These are phyloP conservation scores for Dorcus hopei DNA, from an alignment of 2,888 invertebrate species.

Conservation along the genomic window DNA sequence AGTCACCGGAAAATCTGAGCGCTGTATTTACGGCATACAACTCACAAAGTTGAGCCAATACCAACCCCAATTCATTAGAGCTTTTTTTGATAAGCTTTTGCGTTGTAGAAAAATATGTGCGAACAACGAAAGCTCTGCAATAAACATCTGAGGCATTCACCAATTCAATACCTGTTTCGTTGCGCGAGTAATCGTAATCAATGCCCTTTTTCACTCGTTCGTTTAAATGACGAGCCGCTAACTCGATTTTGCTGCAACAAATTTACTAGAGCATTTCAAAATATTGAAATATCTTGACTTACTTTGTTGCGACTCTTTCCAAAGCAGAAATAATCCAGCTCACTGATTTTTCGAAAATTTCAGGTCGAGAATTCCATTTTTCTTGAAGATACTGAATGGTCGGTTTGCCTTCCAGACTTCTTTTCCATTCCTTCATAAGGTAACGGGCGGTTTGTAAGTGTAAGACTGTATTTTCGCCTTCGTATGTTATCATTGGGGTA, in stretches of 20 bases:
- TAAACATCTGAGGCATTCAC: conserved; percentile 83
- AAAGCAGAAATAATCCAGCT: conserved; percentile 51
- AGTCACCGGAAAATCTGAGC: conserved; percentile 70
- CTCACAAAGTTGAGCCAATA: conserved; percentile 69
- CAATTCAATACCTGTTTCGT: conserved; percentile 79
- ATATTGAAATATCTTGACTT: conserved; percentile 26
- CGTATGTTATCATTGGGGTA: conserved; percentile 90
- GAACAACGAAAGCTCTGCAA: conserved; percentile 76
- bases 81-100: conserved; percentile 48
- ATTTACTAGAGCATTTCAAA: no score
- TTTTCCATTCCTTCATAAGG: conserved; percentile 76
- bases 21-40: conserved; percentile 78
- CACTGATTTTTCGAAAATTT: conserved; percentile 38
- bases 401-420: conserved; percentile 60
- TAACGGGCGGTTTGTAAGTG: conserved; percentile 85
- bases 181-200: conserved; percentile 80
- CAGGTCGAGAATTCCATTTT: conserved; percentile 27
- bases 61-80: conserved; percentile 61
- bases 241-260: conserved; percentile 57
- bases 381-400: conserved; percentile 68
- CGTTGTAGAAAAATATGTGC: conserved; percentile 64
- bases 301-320: conserved; percentile 55
- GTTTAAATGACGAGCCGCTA: conserved; percentile 70
- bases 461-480: conserved; percentile 95
- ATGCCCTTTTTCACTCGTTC: conserved; percentile 63